Evolutionary conservation across 2,113 vertebrate genomes (phyloP), one percentile per base, ranked within the genome.

Genomic region (Vanacampus margaritifer): DNA sequence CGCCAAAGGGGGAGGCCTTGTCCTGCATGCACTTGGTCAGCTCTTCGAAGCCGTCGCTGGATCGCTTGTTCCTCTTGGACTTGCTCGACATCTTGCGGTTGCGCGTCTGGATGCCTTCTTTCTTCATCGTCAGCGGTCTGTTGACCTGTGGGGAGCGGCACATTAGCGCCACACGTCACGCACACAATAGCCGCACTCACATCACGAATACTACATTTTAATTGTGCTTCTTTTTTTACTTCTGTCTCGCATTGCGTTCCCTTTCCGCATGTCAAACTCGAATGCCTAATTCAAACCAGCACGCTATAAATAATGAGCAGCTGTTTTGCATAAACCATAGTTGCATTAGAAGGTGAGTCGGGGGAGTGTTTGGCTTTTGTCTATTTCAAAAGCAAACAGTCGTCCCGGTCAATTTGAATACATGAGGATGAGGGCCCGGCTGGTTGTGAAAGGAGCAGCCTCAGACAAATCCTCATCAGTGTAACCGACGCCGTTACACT

Each of bases 1-100:
- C 91, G 79, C 94, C 93, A 85, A 98, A 99, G 1, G 94, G 94
- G 41, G 95, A 93, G 0, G 91, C 85, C 88, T 98, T 99, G 90
- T 99, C 97, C 67, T 98, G 96, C 96, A 98, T 95, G 84, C 95
- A 96, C 87, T 96, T 98, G 78, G 96, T 94, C n/a, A 98, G 91
- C 93, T 99, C 97, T 56, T 99, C 97, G 41, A 95, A 98, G 80
- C 95, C 92, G 45, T 99, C 97, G 0, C 93, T 87, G 9, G 89
- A 91, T 81, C 97, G 95, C 83, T 95, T 97, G 93, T 89, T 94
- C 87, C 96, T 95, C 94, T 99, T 99, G 88, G 96, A 97, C 86
- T 99, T 99, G 94, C 94, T 98, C 86, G 97, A 99, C 97, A 99
- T 99, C 90, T 99, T 99, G 90, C 97, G 93, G 90, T 99, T 99